phyloP scores from a whole-genome alignment of 2,888 invertebrate genomes.

The Malthinus flaveolus region DNA sequence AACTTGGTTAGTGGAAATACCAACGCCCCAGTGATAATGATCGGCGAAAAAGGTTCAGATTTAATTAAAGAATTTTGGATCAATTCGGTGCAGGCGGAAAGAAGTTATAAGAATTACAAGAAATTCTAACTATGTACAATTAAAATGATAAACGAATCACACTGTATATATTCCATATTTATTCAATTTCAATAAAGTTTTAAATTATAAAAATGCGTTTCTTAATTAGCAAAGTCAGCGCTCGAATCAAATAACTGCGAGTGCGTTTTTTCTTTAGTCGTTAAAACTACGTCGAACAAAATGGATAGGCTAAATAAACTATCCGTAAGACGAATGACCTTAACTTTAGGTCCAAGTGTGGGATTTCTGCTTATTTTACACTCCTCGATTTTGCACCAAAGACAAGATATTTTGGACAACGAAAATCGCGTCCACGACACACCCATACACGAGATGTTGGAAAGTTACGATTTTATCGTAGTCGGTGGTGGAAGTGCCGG shows the following conservation, averaged over 20 bases:
- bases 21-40: constrained; percentile 86
- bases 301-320: constrained; percentile 49
- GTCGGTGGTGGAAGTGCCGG: constrained; percentile 85
- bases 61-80: constrained; percentile 85
- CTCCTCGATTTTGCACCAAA: constrained; percentile 63
- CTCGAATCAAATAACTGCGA: neutral
- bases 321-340: constrained; percentile 66
- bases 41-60: constrained; percentile 87
- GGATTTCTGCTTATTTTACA: constrained; percentile 67
- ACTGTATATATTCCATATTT: neutral
- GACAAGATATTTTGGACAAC: constrained; percentile 74
- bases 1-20: constrained; percentile 84
- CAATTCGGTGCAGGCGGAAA: constrained; percentile 48
- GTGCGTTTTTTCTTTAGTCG: too few relatives aligned
- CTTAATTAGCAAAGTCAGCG: neutral
- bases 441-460: constrained; percentile 58
- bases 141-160: neutral
- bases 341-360: constrained; percentile 68
- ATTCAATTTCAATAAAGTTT: constrained; percentile 3
- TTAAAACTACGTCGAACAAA: neutral
- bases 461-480: constrained; percentile 77
- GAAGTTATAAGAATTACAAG: neutral
- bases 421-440: constrained; percentile 64
- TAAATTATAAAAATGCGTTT: neutral
- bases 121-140: neutral